Evolutionary conservation across 2,113 vertebrate genomes (phyloP).

Genomic region (Podarcis muralis): DNA sequence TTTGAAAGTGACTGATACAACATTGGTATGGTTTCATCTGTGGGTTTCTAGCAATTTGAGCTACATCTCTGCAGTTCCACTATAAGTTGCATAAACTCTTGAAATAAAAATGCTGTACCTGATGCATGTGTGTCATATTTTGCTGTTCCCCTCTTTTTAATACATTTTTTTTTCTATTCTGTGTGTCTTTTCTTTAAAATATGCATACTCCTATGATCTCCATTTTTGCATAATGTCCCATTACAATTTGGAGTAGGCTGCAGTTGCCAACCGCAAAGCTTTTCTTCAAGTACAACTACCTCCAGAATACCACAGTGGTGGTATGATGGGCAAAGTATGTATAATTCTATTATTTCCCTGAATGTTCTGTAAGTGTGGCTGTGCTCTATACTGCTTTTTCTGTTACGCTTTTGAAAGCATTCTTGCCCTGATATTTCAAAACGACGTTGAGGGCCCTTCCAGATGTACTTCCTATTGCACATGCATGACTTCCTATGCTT

Average conservation of each 20-base stretch:
- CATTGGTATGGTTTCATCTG: neutral
- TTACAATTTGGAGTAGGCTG: constrained; percentile 75
- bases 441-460: neutral
- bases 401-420: constrained; percentile 5
- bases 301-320: constrained; percentile 85
- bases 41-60: neutral
- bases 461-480: no score
- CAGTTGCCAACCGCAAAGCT: constrained; percentile 68
- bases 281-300: constrained; percentile 84
- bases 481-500: no score
- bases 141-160: constrained; percentile 51
- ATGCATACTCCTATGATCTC: constrained; percentile 32
- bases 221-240: constrained; percentile 50
- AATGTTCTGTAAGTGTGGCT: constrained; percentile 14
- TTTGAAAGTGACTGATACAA: neutral
- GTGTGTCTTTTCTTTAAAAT: constrained; percentile 43
- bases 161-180: constrained; percentile 48
- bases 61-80: neutral
- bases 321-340: constrained; percentile 86
- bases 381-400: neutral
- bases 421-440: neutral
- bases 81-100: constrained; percentile 2
- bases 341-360: constrained; percentile 53
- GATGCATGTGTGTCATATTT: constrained; percentile 33
- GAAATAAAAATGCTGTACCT: neutral